Evolutionary conservation across 2,113 vertebrate genomes (phyloP).

Genomic region (Galeopterus variegatus): DNA sequence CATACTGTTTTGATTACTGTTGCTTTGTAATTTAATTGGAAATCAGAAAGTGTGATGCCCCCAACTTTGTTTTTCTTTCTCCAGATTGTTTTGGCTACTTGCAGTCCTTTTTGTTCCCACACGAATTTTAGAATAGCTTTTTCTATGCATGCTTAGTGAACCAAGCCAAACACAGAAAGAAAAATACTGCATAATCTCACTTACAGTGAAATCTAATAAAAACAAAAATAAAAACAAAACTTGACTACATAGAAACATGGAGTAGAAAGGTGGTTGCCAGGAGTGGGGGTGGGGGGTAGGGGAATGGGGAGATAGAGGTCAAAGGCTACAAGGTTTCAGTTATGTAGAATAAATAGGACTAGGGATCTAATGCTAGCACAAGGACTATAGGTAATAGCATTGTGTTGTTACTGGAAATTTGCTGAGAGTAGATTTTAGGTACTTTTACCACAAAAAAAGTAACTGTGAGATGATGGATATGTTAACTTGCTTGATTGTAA

Average conservation of each 20-base stretch:
- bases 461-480: background rate
- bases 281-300: background rate
- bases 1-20: background rate
- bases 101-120: background rate
- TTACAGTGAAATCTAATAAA: background rate
- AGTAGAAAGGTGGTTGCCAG: background rate
- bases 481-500: background rate
- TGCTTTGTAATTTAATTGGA: background rate
- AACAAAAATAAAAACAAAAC: background rate
- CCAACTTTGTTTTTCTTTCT: background rate
- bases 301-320: background rate
- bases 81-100: background rate
- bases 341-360: background rate
- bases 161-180: background rate
- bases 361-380: background rate
- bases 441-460: background rate
- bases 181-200: background rate
- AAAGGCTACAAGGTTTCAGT: background rate
- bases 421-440: background rate
- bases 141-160: background rate
- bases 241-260: background rate
- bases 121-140: background rate
- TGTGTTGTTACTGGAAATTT: background rate
- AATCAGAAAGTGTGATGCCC: background rate
- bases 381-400: background rate